Evolutionary conservation across 2,888 invertebrate genomes (phyloP).

Genomic region (Nemapogon koenigi): DNA sequence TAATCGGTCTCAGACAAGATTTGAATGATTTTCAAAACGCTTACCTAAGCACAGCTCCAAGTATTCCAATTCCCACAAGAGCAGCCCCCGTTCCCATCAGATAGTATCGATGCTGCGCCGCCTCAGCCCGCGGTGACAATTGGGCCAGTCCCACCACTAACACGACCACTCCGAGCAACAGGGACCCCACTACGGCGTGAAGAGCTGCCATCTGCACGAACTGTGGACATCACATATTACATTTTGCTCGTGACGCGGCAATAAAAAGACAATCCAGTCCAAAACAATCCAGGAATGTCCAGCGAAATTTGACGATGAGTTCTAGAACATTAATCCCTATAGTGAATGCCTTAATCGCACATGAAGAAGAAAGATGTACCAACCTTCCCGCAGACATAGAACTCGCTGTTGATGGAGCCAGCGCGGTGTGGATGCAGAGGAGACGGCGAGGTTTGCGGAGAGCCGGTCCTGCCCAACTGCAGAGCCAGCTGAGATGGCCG

Average conservation of each 20-base stretch:
- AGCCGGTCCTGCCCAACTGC: slow-evolving; percentile 58
- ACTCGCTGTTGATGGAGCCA: slow-evolving; percentile 64
- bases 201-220: slow-evolving; percentile 73
- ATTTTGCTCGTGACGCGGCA: too few relatives aligned
- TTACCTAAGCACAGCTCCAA: slow-evolving; percentile 70
- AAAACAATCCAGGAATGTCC: too few relatives aligned
- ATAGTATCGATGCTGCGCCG: slow-evolving; percentile 75
- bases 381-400: slow-evolving; percentile 78
- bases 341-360: too few relatives aligned
- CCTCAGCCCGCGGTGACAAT: slow-evolving; percentile 77
- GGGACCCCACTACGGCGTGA: slow-evolving; percentile 75
- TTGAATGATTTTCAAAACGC: too few relatives aligned
- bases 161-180: slow-evolving; percentile 75
- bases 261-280: too few relatives aligned
- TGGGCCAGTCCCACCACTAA: slow-evolving; percentile 79
- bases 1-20: too few relatives aligned
- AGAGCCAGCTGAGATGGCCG: slow-evolving; percentile 71
- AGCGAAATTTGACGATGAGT: too few relatives aligned
- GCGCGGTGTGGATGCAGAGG: slow-evolving; percentile 59
- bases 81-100: slow-evolving; percentile 72
- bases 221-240: too few relatives aligned
- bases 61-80: slow-evolving; percentile 67
- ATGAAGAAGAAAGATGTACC: too few relatives aligned
- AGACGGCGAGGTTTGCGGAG: slow-evolving; percentile 71
- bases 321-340: too few relatives aligned